phyloP scores from a whole-genome alignment of 2,797 vertebrate genomes.

The Fringilla coelebs region DNA sequence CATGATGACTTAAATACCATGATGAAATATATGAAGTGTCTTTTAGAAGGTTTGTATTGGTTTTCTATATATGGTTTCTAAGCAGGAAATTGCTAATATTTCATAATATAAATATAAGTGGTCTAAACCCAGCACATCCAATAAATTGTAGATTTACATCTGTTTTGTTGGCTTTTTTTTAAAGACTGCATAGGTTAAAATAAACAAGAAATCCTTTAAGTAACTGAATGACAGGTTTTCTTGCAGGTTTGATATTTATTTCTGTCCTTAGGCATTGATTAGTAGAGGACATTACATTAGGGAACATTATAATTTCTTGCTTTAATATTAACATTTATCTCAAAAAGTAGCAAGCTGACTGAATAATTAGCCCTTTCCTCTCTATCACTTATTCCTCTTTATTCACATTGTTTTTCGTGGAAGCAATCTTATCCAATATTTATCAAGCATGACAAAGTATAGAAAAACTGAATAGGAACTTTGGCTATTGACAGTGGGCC shows the following conservation, averaged over 20 bases:
- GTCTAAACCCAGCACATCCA: neutral
- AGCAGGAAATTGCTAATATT: neutral
- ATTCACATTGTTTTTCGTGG: neutral
- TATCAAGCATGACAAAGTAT: neutral
- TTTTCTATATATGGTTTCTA: neutral
- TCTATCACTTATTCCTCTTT: neutral
- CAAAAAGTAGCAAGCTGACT: neutral
- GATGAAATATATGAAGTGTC: neutral
- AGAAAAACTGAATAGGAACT: neutral
- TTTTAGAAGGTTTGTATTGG: neutral
- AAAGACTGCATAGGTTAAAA: neutral
- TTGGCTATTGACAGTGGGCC: neutral
- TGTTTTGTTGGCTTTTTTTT: neutral
- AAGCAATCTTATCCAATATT: neutral
- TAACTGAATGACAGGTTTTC: neutral
- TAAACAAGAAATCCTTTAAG: neutral
- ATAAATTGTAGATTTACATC: neutral
- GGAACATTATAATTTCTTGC: neutral
- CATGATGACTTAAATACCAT: neutral
- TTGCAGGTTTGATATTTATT: neutral
- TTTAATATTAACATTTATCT: neutral
- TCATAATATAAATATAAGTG: neutral
- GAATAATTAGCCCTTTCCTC: neutral
- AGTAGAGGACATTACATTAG: neutral
- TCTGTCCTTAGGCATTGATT: neutral